A percentile compares a stretch with the other conserved stretches of the same genome.
These are phyloP conservation scores for Bombus fervidus DNA, from an alignment of 1,140 invertebrate species.

Conservation along the genomic window DNA sequence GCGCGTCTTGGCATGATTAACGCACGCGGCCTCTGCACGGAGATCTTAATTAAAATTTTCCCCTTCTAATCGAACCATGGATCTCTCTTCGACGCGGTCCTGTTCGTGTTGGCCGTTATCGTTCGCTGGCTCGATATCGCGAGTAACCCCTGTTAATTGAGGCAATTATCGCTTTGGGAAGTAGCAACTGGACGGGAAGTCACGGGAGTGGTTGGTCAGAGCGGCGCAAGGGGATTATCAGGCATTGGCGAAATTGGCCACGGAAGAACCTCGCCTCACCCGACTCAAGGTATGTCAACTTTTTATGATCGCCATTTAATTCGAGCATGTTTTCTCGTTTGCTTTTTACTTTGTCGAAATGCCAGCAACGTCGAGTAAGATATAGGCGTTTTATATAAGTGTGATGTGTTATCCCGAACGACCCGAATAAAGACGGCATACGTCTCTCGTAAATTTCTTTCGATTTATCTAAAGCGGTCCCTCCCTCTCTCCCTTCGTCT, in stretches of 20 bases:
- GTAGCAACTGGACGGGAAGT: slow-evolving; percentile 85
- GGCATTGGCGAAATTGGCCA: slow-evolving; percentile 90
- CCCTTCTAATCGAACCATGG: not conserved
- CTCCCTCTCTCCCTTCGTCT: not conserved
- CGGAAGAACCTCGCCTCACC: slow-evolving; percentile 90
- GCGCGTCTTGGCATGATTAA: slow-evolving; percentile 41
- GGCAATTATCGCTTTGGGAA: slow-evolving; percentile 66
- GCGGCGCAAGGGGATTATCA: slow-evolving; percentile 93
- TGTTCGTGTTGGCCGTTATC: slow-evolving; percentile 1
- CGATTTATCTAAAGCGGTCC: not conserved
- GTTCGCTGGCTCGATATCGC: slow-evolving; percentile 37
- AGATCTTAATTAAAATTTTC: slow-evolving; percentile 68
- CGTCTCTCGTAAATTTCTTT: slow-evolving; percentile 11
- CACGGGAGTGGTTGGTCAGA: slow-evolving; percentile 92
- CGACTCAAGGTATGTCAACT: slow-evolving; percentile 87
- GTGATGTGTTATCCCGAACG: no score
- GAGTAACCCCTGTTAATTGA: slow-evolving; percentile 58
- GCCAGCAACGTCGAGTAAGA: not conserved
- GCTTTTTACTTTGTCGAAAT: not conserved
- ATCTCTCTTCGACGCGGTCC: slow-evolving; percentile 16
- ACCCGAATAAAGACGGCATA: no score
- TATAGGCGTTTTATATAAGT: no score
- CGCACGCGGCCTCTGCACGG: slow-evolving; percentile 46
- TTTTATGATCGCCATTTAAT: not conserved
- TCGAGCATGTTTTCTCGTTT: not conserved